Evolutionary conservation across 92 coral and sea anemone genomes (phyloP), one percentile per base, ranked within the genome.

Genomic region (Scolanthus callimorphus): DNA sequence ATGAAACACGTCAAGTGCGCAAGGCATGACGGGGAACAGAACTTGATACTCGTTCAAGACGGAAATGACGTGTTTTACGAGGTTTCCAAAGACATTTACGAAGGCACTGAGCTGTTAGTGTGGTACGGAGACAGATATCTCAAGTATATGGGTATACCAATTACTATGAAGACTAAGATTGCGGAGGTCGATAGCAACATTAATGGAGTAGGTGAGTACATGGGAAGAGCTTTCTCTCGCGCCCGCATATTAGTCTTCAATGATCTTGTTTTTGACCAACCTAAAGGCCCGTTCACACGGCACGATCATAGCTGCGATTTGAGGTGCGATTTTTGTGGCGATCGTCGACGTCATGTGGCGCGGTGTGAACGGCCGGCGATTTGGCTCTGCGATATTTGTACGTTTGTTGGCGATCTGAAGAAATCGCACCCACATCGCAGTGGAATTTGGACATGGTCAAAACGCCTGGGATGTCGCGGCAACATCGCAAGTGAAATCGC

Each of bases 61-160:
- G 90, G 82, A 1, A 71, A 83, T 23, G 83, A 92, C 12, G 77
- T 92, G 41, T 92, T 59, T 55, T 92, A 84, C 46, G 98, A 92
- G 47, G 89, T 79, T 0, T 54, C 60, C 4, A 76, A 77, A 23
- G 98, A 92, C 34, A 70, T 92, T 21, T 54, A 77, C 17, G 94
- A 89, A n/a, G 98, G 96, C 46, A 81, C 90, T 15, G 98, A 92
- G 63, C 50, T 92, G 64, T 51, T 92, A 71, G 84, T 92, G 11
- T 92, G 98, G 98, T 92, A 92, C 51, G 99, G 99, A 3, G 96
- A 94, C 25, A 49, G 74, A 8, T 94, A 94, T 31, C 90, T 88
- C 29, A 94, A 88, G 72, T 94, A 94, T 46, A 94, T 94, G 99
- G 99, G 99, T 0, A 77, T 94, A 15, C 99, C 99, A 1, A 89